Conservation (phyloP, 2,797 vertebrate species). For the Okamejei kenojei region DNA sequence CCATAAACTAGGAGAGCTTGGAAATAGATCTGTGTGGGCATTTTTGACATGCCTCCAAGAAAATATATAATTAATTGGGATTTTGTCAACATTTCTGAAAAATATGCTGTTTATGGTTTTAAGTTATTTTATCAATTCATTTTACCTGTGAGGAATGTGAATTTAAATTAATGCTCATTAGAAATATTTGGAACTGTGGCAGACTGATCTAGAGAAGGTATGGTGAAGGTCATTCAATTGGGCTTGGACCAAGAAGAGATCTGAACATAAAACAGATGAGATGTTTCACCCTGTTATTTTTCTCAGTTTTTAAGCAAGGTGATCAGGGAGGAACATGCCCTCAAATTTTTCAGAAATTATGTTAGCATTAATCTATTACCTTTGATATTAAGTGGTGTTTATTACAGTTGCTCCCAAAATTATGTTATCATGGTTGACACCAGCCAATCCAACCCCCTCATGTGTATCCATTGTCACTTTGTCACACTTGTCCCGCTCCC, state of each 20-base stretch:
- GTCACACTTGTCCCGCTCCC: too few relatives aligned
- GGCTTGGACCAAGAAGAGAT: neutral
- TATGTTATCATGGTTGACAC: neutral
- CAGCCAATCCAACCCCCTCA: neutral
- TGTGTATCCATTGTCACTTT: too few relatives aligned
- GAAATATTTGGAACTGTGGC: neutral
- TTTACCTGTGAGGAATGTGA: neutral
- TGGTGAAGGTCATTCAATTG: neutral
- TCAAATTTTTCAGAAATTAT: neutral
- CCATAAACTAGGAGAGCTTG: neutral
- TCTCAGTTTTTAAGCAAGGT: neutral
- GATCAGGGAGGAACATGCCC: neutral
- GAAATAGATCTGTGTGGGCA: neutral
- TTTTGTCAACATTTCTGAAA: neutral
- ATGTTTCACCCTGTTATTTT: neutral
- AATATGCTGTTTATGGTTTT: neutral
- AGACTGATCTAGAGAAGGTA: neutral
- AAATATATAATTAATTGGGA: neutral
- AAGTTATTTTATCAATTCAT: slow-evolving; percentile 6
- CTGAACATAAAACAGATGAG: neutral
- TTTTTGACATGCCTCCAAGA: neutral
- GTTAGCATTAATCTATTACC: neutral
- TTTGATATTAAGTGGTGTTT: neutral
- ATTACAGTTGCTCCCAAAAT: neutral
- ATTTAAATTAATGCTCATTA: neutral